Base-by-base conservation (phyloP, 2,113 vertebrate species). In the Pteropus alecto region DNA sequence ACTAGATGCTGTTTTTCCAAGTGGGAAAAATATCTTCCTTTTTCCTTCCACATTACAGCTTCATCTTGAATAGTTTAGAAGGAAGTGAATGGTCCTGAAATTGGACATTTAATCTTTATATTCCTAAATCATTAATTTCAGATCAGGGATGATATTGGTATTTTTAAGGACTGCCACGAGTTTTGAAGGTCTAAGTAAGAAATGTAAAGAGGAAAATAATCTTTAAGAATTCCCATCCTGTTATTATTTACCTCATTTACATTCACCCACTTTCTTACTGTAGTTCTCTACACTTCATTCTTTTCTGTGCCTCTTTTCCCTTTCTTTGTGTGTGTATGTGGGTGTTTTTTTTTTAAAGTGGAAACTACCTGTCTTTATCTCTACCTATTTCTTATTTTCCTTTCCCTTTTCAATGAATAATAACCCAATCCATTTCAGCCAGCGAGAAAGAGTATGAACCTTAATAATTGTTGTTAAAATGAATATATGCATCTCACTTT, bases 401-500 rank as follows among this genome's bases (percentile, higher is more conserved):
- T 93, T 92, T 82, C 12, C 10, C 26, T 96, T 95, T 87, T 87
- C 63, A 87, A 4, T 89, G 24, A 79, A n/a, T 58, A 84, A 54
- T 77, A 81, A 89, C 46, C 19, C 51, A 87, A 35, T 33, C 68
- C 67, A 77, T 95, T 74, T 93, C 60, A 90, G 21, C 4, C 28
- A 74, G 4, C 54, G 8, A 83, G 24, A 88, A 91, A 93, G 16
- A 71, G 8, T 54, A 73, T 78, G 21, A 87, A 46, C 18, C 54
- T n/a, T 85, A 95, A 22, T 89, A 79, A 90, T 70, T 94, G 46
- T 63, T 94, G 7, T 68, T 70, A 30, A 84, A 96, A 48, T 87
- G 15, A 93, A 68, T 87, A 22, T 85, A 3, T 43, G 1, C 43
- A 41, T 94, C 26, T 90, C 24, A 33, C 18, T 73, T 78, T 94